A percentile compares a stretch with the other conserved stretches of the same genome.
phyloP scores from a whole-genome alignment of 53 echinoderm and acorn worm genomes.

The Hippasteria phrygiana region DNA sequence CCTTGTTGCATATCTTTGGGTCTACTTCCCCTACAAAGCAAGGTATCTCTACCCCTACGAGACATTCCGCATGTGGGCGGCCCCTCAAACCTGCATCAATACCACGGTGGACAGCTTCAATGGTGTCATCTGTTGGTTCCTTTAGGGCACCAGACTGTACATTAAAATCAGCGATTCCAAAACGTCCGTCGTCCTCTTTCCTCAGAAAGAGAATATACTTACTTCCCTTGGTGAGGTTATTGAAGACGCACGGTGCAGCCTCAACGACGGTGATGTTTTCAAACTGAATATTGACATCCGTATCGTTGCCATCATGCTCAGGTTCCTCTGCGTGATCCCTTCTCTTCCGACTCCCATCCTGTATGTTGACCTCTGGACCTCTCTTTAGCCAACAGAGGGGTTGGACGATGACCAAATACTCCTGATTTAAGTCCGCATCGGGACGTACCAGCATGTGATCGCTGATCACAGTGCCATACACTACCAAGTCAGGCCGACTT shows the following conservation, averaged over 20 bases:
- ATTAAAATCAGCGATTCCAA: slow-evolving; percentile 8
- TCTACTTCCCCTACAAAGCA: neutral
- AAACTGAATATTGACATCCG: neutral
- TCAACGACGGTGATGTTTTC: slow-evolving; percentile 29
- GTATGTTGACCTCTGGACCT: neutral
- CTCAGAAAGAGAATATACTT: slow-evolving; percentile 14
- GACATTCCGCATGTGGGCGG: neutral
- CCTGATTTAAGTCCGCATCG: too few species aligned
- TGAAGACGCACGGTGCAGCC: neutral
- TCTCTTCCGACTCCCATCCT: too few species aligned
- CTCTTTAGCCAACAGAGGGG: slow-evolving; percentile 31
- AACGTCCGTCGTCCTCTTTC: neutral
- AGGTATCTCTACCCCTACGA: slow-evolving; percentile 7
- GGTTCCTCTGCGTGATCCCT: too few species aligned
- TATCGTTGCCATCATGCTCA: too few species aligned
- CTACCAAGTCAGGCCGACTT: neutral
- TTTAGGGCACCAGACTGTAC: neutral
- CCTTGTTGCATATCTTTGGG: neutral
- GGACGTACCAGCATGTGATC: slow-evolving; percentile 1
- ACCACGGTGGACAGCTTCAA: slow-evolving; percentile 23
- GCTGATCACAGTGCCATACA: slow-evolving; percentile 24
- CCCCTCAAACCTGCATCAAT: neutral
- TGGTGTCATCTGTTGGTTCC: neutral
- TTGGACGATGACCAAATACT: neutral
- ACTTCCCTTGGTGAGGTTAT: neutral